Percentiles rank a stretch among this genome's conserved stretches.
phyloP scores from a whole-genome alignment of 2,797 vertebrate genomes.

The Artibeus lituratus region DNA sequence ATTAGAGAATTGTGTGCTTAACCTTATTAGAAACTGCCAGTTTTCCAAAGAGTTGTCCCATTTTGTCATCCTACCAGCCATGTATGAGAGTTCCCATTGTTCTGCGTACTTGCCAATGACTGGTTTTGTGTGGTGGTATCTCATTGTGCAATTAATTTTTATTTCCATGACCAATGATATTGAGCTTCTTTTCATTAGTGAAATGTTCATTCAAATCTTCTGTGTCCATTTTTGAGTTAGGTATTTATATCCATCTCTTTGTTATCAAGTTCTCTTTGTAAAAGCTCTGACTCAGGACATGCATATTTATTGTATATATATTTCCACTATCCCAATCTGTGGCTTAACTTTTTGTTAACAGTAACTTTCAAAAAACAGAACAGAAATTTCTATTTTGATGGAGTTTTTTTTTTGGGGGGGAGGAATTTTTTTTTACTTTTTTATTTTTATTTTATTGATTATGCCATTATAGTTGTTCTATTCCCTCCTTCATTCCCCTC shows the following conservation, averaged over 20 bases:
- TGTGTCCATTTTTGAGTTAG: background rate
- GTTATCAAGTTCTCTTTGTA: background rate
- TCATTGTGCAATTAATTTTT: background rate
- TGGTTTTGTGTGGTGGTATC: background rate
- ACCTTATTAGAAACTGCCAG: background rate
- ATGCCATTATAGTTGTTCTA: too few species aligned
- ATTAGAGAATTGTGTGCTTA: background rate
- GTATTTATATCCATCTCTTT: background rate
- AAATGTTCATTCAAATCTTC: background rate
- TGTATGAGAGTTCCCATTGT: background rate
- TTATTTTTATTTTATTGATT: too few species aligned
- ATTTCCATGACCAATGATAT: background rate
- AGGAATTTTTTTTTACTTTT: too few species aligned
- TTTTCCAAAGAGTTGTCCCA: background rate
- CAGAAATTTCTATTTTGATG: background rate
- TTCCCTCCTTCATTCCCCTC: too few species aligned
- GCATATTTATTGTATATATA: background rate
- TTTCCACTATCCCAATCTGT: background rate
- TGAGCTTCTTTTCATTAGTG: background rate
- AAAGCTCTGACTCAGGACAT: background rate
- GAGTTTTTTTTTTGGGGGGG: background rate
- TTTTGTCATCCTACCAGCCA: background rate
- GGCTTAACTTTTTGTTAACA: background rate
- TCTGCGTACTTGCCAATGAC: background rate
- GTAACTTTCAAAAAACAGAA: slow-evolving; percentile 13